phyloP scores from a whole-genome alignment of 2,888 invertebrate genomes.

The Caenorhabditis sp. region DNA sequence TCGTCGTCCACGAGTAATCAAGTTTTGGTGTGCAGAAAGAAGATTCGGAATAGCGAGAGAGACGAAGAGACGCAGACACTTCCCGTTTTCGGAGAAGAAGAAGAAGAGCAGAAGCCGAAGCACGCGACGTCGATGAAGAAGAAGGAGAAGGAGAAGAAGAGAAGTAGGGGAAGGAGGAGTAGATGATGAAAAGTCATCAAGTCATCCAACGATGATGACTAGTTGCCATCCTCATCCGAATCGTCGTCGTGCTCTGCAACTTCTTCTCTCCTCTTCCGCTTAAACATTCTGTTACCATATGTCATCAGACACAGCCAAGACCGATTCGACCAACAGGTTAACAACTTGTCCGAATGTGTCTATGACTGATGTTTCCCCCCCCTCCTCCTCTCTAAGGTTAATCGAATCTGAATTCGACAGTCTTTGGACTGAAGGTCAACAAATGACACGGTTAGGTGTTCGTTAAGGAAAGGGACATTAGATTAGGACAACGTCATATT shows the following conservation, averaged over 20 bases:
- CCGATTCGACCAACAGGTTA: constrained; percentile 3
- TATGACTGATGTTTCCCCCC: background rate
- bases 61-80: constrained; percentile 53
- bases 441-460: background rate
- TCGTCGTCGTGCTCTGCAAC: no score
- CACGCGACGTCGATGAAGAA: constrained; percentile 42
- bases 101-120: constrained; percentile 31
- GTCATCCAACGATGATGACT: constrained; percentile 25
- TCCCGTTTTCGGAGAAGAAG: constrained; percentile 43
- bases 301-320: constrained; percentile 1
- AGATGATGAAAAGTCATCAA: constrained; percentile 56
- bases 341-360: no score
- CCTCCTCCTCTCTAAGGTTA: background rate
- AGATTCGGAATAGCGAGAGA: constrained; percentile 29
- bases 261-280: background rate
- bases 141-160: constrained; percentile 34
- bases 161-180: constrained; percentile 22
- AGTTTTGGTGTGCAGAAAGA: constrained; percentile 56
- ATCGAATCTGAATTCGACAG: background rate
- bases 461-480: no score
- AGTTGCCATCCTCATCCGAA: constrained; percentile 14
- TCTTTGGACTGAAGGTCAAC: background rate
- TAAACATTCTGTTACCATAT: background rate
- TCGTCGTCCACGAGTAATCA: constrained; percentile 57
- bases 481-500: no score